phyloP scores from a whole-genome alignment of 30 jellyfish, hydroid and myxozoan species.

The Clytia hemisphaerica region DNA sequence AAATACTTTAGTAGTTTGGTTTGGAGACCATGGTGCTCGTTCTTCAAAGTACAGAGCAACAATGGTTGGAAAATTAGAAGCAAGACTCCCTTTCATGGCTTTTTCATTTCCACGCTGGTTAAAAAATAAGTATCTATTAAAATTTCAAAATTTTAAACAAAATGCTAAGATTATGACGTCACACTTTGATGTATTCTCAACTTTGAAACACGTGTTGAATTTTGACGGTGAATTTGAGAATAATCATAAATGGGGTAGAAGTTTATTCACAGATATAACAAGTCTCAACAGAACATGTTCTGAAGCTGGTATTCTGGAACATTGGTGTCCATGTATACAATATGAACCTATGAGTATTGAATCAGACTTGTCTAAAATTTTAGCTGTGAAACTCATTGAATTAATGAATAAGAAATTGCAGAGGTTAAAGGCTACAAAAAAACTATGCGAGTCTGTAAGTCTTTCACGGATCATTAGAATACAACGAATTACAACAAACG shows the following conservation, averaged over 20 bases:
- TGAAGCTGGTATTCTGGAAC: constrained; percentile 63
- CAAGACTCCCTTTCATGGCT: constrained; percentile 61
- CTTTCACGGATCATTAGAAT: constrained; percentile 36
- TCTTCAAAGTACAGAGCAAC: constrained; percentile 49
- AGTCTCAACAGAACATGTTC: constrained; percentile 44
- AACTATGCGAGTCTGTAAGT: constrained; percentile 30
- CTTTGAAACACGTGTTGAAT: constrained; percentile 33
- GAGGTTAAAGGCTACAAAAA: constrained; percentile 4
- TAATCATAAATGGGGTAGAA: constrained; percentile 30
- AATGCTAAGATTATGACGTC: constrained; percentile 55
- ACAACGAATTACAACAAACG: constrained; percentile 23
- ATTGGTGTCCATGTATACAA: constrained; percentile 75
- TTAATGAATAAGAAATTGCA: constrained; percentile 27
- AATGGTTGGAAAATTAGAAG: constrained; percentile 62
- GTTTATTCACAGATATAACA: constrained; percentile 36
- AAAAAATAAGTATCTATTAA: background rate
- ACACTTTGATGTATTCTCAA: constrained; percentile 55
- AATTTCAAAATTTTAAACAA: constrained; percentile 18
- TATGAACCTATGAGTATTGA: background rate
- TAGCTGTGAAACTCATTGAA: constrained; percentile 41
- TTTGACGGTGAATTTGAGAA: constrained; percentile 9
- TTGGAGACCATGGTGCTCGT: constrained; percentile 78
- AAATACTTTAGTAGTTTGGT: constrained; percentile 36
- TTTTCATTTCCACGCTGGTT: constrained; percentile 39
- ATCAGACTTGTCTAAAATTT: background rate